A percentile compares a stretch with the other conserved stretches of the same genome.
phyloP scores from a whole-genome alignment of 2,113 vertebrate genomes.

The Actenoides hombroni region DNA sequence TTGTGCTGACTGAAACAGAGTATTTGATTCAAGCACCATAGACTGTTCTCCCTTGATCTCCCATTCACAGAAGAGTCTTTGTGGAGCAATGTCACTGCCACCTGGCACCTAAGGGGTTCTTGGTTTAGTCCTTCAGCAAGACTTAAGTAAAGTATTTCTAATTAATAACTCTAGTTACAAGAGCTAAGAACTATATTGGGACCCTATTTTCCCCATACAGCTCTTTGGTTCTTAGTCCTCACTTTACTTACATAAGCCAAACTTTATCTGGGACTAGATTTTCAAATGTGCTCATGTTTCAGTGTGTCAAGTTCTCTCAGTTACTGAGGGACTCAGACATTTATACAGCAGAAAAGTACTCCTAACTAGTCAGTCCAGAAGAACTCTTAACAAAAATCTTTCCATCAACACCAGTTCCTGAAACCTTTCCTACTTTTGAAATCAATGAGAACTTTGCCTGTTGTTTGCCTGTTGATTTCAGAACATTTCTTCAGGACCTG shows the following conservation, averaged over 20 bases:
- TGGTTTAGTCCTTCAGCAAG: background rate
- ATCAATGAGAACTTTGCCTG: background rate
- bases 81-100: background rate
- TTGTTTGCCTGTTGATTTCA: background rate
- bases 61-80: background rate
- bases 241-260: background rate
- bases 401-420: background rate
- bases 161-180: background rate
- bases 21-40: background rate
- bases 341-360: background rate
- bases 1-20: background rate
- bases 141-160: background rate
- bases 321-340: rapidly evolving
- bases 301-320: background rate
- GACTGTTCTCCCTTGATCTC: background rate
- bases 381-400: background rate
- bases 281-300: rapidly evolving
- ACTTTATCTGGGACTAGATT: background rate
- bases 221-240: background rate
- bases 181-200: background rate
- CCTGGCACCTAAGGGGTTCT: background rate
- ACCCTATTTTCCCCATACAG: background rate
- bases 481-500: too few relatives aligned
- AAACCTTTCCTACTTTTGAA: background rate
- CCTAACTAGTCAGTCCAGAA: background rate